These are phyloP conservation scores for Phasia obesa DNA, from an alignment of 2,888 invertebrate genomes.

Conservation along the genomic window DNA sequence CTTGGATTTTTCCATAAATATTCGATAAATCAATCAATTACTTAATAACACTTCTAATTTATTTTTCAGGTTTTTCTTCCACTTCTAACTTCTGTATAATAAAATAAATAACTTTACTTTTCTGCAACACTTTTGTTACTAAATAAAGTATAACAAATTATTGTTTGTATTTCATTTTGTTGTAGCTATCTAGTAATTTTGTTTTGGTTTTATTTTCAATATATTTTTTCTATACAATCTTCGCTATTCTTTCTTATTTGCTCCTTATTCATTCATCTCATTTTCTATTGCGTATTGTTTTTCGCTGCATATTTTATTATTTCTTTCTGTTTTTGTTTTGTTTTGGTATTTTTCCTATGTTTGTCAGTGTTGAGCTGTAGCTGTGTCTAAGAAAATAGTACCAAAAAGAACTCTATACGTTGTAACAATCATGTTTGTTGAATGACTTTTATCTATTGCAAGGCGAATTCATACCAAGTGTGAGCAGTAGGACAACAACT, in stretches of 20 bases:
- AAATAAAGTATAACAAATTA: conserved; percentile 30
- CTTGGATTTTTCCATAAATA: conserved; percentile 35
- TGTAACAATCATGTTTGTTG: too few species aligned
- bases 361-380: too few species aligned
- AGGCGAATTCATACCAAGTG: too few species aligned
- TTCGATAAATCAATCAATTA: conserved; percentile 15
- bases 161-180: conserved; percentile 36
- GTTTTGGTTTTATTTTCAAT: conserved; percentile 42
- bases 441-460: too few species aligned
- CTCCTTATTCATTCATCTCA: not conserved
- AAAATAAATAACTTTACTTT: conserved; percentile 63
- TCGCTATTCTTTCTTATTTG: conserved; percentile 20
- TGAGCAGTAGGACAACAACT: too few species aligned
- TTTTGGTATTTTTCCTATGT: too few species aligned
- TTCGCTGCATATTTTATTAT: not conserved
- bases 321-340: too few species aligned
- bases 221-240: conserved; percentile 26
- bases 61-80: not conserved
- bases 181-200: conserved; percentile 45
- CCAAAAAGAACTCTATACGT: too few species aligned
- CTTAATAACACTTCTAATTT: conserved; percentile 2
- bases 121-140: conserved; percentile 67
- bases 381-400: too few species aligned
- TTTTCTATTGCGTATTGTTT: conserved; percentile 2
- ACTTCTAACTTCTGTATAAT: conserved; percentile 25